Base-by-base conservation (phyloP, 2,888 invertebrate species). In the Lepetodrilus schrolli region DNA sequence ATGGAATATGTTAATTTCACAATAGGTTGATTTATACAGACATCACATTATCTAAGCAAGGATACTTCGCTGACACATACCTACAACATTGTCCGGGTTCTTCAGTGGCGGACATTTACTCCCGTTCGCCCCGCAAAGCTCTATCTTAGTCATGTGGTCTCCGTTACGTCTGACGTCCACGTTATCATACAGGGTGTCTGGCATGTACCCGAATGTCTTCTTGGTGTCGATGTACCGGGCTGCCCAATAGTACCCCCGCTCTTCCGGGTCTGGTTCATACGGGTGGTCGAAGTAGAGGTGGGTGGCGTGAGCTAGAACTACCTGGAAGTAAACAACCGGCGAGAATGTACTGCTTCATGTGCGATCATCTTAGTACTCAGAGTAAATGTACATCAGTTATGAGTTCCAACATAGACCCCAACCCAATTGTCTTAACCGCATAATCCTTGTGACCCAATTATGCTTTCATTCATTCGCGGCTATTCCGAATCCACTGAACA, bases 181-280 rank as follows among this genome's bases (percentile, higher is more conserved):
- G 69, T 86, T 87, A 17, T 51, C 69, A 50, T 81, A 83, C 4
- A 84, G 73, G 68, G 82, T 72, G 23, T 80, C 82, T 0, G 88
- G 86, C 73, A 84, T 81, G 72, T 84, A 88, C 13, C 78, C 78
- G 73, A 88, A 88, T 0, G 81, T 78, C 68, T 82, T 84, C 23
- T 73, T 68, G 0, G 86, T 85, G 80, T 85, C 82, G 1, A 80
- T 81, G 75, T 76, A 88, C 20, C 88, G 78, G 0, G 89, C 82
- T 0, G 89, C 89, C 90, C 90, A 90, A 74, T 87, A 86, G 26
- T 84, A 78, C 1, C 90, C 90, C 20, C 87, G 76, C 76, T 88
- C 87, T 36, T 86, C 83, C 0, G 88, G 88, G 51, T 85, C 85
- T 0, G 85, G 86, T 47, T 87, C 88, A 30, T 86, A 80, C 0